phyloP scores from a whole-genome alignment of 1,140 invertebrate genomes.

The Trichogramma pretiosum region DNA sequence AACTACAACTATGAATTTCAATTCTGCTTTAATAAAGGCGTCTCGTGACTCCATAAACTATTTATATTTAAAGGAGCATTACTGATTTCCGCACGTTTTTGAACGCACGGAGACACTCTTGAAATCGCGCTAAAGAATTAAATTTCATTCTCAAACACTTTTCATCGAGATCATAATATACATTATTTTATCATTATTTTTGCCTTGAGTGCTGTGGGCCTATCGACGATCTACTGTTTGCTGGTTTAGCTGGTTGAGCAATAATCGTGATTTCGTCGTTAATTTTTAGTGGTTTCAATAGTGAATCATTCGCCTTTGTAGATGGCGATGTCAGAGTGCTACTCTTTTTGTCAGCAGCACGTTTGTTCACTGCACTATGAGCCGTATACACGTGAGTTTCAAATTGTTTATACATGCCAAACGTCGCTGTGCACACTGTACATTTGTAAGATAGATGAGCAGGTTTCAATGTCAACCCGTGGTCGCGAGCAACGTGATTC shows the following conservation, averaged over 20 bases:
- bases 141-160: conserved; percentile 8
- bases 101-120: neutral
- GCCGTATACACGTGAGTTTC: conserved; percentile 90
- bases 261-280: conserved; percentile 90
- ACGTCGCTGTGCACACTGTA: conserved; percentile 87
- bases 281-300: conserved; percentile 76
- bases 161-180: neutral
- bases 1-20: too few relatives aligned
- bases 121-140: conserved; percentile 13
- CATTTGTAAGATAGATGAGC: conserved; percentile 90
- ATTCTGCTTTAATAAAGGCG: neutral
- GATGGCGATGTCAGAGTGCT: conserved; percentile 30
- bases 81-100: neutral
- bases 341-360: conserved; percentile 69
- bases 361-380: conserved; percentile 75
- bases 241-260: conserved; percentile 67
- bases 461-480: conserved; percentile 82
- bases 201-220: conserved; percentile 35
- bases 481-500: conserved; percentile 83
- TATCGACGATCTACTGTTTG: conserved; percentile 37
- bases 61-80: neutral
- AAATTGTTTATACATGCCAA: conserved; percentile 91
- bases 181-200: conserved; percentile 37
- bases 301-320: conserved; percentile 54
- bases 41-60: neutral